Conservation (phyloP, 2,113 vertebrate genomes). For the Nettapus auritus region DNA sequence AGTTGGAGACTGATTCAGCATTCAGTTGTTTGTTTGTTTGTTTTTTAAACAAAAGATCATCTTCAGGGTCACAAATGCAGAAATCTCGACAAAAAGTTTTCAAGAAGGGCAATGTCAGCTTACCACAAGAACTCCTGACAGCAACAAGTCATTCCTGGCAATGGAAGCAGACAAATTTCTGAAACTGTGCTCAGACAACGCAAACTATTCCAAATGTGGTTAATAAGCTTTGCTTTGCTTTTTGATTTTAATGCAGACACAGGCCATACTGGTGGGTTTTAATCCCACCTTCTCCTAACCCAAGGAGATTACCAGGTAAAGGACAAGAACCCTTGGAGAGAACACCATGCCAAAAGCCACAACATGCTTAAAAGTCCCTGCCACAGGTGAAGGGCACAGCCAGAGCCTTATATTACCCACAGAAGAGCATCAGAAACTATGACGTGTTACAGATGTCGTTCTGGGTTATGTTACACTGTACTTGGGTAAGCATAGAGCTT, state of each 20-base stretch:
- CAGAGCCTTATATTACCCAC: not conserved
- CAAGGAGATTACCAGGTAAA: not conserved
- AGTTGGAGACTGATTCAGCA: not conserved
- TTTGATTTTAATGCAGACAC: accelerated
- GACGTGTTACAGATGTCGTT: not conserved
- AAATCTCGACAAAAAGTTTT: not conserved
- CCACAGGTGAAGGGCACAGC: not conserved
- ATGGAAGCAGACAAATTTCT: not conserved
- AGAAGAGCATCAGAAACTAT: not conserved
- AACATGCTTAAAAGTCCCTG: not conserved
- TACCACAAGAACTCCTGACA: not conserved
- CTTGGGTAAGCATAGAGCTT: not conserved
- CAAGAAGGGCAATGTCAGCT: not conserved
- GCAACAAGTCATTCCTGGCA: not conserved
- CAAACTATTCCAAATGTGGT: not conserved
- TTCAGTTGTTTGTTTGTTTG: not conserved
- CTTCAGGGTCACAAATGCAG: not conserved
- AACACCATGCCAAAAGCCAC: not conserved
- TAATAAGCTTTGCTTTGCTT: not conserved
- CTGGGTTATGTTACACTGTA: not conserved
- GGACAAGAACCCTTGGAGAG: not conserved
- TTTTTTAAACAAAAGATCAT: not conserved
- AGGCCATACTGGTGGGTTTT: not conserved
- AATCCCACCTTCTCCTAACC: not conserved
- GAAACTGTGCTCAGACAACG: not conserved